Evolutionary conservation across 2,797 vertebrate genomes (phyloP), one percentile per base, ranked within the genome.

Genomic region (Chromobotia macracanthus): DNA sequence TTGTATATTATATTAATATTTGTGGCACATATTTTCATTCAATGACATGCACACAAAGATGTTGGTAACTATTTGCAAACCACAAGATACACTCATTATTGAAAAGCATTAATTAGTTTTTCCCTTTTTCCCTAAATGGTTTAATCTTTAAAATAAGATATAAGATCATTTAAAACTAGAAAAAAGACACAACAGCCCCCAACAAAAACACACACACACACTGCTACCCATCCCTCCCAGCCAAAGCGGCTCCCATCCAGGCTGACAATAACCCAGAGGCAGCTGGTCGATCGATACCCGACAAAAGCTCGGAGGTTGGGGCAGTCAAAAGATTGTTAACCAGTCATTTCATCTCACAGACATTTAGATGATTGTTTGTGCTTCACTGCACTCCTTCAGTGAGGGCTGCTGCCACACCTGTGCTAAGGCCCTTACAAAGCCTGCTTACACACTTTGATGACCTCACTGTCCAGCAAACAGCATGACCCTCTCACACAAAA

Each of bases 321-420:
- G 91, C 92, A 91, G 92, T 94, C 93, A 93, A 93, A 93, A 93
- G 93, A 94, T 92, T 94, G 93, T 94, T 94, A 94, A 94, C 93
- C 92, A 92, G 91, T 92, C 92, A 93, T 94, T 94, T 94, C 92
- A 93, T 93, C 91, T 93, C 90, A 89, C 91, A 92, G 92, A 93
- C 92, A 92, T 94, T 94, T 94, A 94, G 93, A 93, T 94, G 90
- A 93, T 92, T 93, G 91, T 93, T 93, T 90, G 90, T 87, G 92
- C 93, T 93, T 90, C 90, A 90, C 85, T 77, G 91, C 87, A 82
- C 87, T 89, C 80, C 88, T 93, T 93, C 88, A 92, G 87, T 69
- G 18, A 78, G 28, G 86, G 86, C 83, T 87, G 88, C 87, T 83
- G 87, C 89, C 75, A 92, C 92, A 94, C 92, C 92, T 94, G 92